These are phyloP conservation scores for Zonitis immaculata DNA, from an alignment of 2,888 invertebrate species.

Conservation along the genomic window DNA sequence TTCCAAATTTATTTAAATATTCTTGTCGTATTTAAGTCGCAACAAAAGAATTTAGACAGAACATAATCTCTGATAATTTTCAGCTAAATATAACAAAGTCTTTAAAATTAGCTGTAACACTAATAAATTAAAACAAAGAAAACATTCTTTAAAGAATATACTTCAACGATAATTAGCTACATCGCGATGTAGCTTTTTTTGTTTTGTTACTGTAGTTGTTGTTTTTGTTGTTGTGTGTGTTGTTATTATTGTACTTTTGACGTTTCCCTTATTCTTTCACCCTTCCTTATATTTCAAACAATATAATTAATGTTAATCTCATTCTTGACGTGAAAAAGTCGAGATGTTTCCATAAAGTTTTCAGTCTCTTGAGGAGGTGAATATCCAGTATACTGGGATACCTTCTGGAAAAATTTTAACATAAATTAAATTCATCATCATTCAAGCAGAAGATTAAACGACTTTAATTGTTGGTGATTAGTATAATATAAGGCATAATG, in stretches of 20 bases:
- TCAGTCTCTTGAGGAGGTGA: not conserved
- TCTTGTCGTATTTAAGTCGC: conserved; percentile 5
- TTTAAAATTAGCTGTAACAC: conserved; percentile 26
- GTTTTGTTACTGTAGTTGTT: conserved; percentile 9
- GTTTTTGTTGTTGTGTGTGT: conserved; percentile 7
- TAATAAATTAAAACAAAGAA: conserved; percentile 25
- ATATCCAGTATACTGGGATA: not conserved
- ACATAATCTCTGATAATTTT: conserved; percentile 31
- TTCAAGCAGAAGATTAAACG: not conserved
- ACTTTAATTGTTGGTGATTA: not conserved
- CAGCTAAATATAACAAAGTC: conserved; percentile 23
- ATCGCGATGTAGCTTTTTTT: conserved; percentile 10
- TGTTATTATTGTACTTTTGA: conserved; percentile 12
- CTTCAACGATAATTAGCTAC: conserved; percentile 24
- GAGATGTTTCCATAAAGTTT: not conserved
- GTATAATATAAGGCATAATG: not conserved
- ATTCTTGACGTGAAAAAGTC: conserved; percentile 13
- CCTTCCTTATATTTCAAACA: conserved; percentile 21
- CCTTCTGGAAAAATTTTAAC: not conserved
- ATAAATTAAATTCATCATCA: conserved; percentile 1
- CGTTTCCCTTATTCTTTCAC: conserved; percentile 12
- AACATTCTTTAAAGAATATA: conserved; percentile 28
- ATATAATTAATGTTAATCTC: conserved; percentile 27
- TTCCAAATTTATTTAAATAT: conserved; percentile 4
- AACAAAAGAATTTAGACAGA: conserved; percentile 8